Evolutionary conservation across 2,797 vertebrate species (phyloP), one percentile per base, ranked within the genome.

Genomic region (Cetoscarus ocellatus): DNA sequence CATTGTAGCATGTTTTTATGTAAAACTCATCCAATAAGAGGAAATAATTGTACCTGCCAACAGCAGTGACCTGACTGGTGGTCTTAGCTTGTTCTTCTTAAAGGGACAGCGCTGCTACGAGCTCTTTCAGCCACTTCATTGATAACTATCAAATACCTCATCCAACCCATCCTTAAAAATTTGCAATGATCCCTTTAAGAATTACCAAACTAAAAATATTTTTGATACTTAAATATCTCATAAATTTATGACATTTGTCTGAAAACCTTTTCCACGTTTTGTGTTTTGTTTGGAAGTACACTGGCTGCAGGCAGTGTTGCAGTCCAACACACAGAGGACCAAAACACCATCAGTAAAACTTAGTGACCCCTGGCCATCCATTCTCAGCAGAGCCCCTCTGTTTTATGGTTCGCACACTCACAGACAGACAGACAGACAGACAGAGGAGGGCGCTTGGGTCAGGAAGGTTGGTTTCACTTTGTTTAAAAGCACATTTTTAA

Each of bases 231-330:
- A 5, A 52, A 69, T 58, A 60, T 51, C 17, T 47, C 6, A 38
- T 34, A 8, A n/a, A 17, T n/a, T 8, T 48, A 17, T 17, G n/a
- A 17, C 45, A 48, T 48, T 17, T 6, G 1, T 36, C 35, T 48
- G 14, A 55, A 8, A 65, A 36, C 9, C 8, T 6, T 2, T 14
- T 1, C 2, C 2, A 19, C 6, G 38, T 45, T 34, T 36, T 1
- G 38, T 42, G 11, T 8, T 55, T 52, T 18, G n/a, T 48, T 17
- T 12, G 72, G 35, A 47, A 50, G 43, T 64, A 34, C 39, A 49
- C 10, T 53, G 3, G 51, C 68, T 75, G 17, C 49, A 60, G 60
- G 58, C 36, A 44, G 15, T 45, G 49, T 54, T 71, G 17, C 59
- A 73, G 38, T 34, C 10, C 38, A 56, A 17, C 8, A 57, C 48